These are phyloP conservation scores for Brachyistius frenatus DNA, from an alignment of 2,113 vertebrate species.

Conservation along the genomic window DNA sequence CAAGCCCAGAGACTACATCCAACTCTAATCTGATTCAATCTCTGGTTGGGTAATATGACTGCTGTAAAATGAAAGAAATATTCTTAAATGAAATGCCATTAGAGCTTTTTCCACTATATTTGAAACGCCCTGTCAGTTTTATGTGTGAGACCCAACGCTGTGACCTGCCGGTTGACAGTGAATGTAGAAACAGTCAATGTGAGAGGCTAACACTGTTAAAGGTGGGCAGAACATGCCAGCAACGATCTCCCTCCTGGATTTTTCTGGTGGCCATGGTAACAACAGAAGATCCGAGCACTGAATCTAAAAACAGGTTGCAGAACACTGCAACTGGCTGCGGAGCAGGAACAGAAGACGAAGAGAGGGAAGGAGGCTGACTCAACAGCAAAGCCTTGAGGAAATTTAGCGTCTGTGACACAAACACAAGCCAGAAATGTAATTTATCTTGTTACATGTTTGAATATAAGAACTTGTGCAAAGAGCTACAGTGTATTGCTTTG, in stretches of 20 bases:
- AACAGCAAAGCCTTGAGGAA: conserved; percentile 23
- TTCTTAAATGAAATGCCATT: background rate
- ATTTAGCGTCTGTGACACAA: background rate
- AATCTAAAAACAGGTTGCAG: conserved; percentile 49
- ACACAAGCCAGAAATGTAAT: background rate
- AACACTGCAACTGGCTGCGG: conserved; percentile 28
- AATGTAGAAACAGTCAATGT: background rate
- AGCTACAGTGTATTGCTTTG: background rate
- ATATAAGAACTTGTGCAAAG: background rate
- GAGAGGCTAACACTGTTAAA: conserved; percentile 16
- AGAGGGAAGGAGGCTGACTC: conserved; percentile 26
- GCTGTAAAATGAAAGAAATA: no score
- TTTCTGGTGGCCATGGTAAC: conserved; percentile 64
- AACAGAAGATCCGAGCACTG: conserved; percentile 5
- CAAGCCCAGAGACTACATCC: no score
- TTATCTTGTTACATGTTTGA: conserved; percentile 4
- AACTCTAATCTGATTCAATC: no score
- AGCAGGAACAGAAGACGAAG: conserved; percentile 11
- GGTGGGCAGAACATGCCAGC: conserved; percentile 11
- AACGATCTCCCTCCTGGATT: conserved; percentile 36
- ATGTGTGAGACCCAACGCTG: background rate
- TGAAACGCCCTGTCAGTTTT: background rate
- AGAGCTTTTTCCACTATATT: background rate
- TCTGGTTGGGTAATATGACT: no score
- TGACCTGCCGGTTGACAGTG: background rate